Percentiles rank a stretch among this genome's conserved stretches.
Conservation (phyloP, 2,888 invertebrate genomes). For the Apomyelois bistriatella region DNA sequence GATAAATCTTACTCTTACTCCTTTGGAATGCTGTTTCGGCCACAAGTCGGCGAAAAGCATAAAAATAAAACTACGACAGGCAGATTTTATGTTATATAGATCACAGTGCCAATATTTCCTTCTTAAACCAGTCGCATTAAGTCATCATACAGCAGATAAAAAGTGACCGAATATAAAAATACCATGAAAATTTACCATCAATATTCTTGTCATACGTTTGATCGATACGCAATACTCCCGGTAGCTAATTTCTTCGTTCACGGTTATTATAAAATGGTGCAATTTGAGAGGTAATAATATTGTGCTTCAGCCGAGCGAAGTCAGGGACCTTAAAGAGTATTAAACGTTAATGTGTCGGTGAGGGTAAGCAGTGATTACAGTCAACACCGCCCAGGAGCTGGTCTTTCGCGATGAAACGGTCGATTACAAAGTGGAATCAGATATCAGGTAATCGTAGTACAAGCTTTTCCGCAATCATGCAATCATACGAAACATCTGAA, state of each 20-base stretch:
- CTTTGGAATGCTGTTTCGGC: no score
- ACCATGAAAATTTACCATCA: constrained; percentile 4
- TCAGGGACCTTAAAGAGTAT: constrained; percentile 54
- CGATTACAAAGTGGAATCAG: constrained; percentile 58
- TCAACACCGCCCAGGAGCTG: constrained; percentile 48
- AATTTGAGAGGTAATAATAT: constrained; percentile 51
- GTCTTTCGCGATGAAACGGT: constrained; percentile 50
- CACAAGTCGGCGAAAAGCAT: no score
- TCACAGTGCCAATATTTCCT: no score
- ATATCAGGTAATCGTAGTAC: constrained; percentile 52
- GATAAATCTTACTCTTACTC: no score
- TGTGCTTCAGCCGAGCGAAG: constrained; percentile 45
- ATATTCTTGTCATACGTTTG: constrained; percentile 8
- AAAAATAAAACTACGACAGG: no score
- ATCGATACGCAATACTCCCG: constrained; percentile 21
- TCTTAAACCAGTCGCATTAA: no score
- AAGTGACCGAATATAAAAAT: constrained; percentile 7
- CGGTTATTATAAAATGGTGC: constrained; percentile 50
- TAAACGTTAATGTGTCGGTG: constrained; percentile 60
- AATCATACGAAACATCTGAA: constrained; percentile 32
- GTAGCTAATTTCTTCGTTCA: constrained; percentile 54
- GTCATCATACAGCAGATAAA: constrained; percentile 9
- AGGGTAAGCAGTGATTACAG: constrained; percentile 55
- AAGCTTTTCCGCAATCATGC: constrained; percentile 57
- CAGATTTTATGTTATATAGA: no score